Evolutionary conservation across 2,797 vertebrate species (phyloP).

Genomic region (Xenopus petersii): DNA sequence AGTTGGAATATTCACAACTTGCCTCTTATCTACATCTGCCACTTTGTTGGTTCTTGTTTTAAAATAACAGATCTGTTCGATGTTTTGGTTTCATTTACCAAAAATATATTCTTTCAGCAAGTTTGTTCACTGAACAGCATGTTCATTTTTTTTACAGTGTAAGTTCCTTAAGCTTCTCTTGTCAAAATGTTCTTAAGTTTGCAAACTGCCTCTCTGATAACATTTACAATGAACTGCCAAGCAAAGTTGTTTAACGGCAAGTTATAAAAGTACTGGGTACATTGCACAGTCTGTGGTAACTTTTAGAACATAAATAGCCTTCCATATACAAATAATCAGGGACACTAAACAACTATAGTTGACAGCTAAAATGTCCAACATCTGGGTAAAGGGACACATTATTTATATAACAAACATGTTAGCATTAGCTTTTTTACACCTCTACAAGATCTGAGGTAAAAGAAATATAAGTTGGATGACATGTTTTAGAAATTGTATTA

Average conservation of each 20-base stretch:
- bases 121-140: conserved; percentile 33
- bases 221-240: background rate
- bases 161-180: conserved; percentile 19
- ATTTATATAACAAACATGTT: too few relatives aligned
- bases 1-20: conserved; percentile 39
- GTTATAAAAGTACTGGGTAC: too few relatives aligned
- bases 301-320: too few relatives aligned
- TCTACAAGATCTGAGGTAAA: too few relatives aligned
- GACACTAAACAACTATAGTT: background rate
- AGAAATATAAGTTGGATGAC: too few relatives aligned
- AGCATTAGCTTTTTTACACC: too few relatives aligned
- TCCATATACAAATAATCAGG: background rate
- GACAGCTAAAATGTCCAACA: too few relatives aligned
- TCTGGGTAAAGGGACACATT: too few relatives aligned
- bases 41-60: conserved; percentile 36
- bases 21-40: conserved; percentile 33
- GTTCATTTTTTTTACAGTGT: conserved; percentile 31
- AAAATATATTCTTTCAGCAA: conserved; percentile 33
- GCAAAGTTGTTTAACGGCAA: background rate
- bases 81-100: conserved; percentile 40
- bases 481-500: too few relatives aligned
- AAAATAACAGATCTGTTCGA: conserved; percentile 33
- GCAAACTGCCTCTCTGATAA: conserved; percentile 14
- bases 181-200: conserved; percentile 28
- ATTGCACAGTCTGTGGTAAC: too few relatives aligned